These are phyloP conservation scores for Siphamia tubifer DNA, from an alignment of 2,113 vertebrate genomes.

Conservation along the genomic window DNA sequence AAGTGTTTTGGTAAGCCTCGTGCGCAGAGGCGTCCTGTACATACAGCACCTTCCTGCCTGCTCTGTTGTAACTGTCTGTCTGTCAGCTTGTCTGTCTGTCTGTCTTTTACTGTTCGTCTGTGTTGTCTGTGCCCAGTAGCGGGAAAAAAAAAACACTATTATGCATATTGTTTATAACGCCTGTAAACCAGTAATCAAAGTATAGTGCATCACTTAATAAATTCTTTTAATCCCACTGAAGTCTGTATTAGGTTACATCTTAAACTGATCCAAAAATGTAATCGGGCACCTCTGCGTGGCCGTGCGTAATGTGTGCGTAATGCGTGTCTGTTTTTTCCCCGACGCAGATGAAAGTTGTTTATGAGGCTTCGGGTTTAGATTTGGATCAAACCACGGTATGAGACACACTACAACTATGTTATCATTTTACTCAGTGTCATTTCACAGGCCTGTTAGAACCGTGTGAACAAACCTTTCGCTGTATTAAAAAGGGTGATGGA, in stretches of 20 bases:
- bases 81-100: no score
- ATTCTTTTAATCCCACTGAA: constrained; percentile 49
- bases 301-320: neutral
- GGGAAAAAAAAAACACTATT: constrained; percentile 33
- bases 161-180: constrained; percentile 68
- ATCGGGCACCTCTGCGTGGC: neutral
- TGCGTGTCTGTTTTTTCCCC: no score
- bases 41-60: constrained; percentile 63
- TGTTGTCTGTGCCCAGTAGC: constrained; percentile 60
- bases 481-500: no score
- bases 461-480: neutral
- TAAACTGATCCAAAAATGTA: neutral
- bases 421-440: neutral
- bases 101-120: constrained; percentile 37
- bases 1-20: constrained; percentile 26
- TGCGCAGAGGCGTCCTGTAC: constrained; percentile 55
- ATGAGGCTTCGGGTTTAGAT: constrained; percentile 21
- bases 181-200: constrained; percentile 62
- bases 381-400: neutral
- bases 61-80: constrained; percentile 57
- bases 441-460: neutral
- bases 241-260: constrained; percentile 2
- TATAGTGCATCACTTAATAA: constrained; percentile 69
- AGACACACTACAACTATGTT: neutral
- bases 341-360: constrained; percentile 17